Evolutionary conservation across 2,113 vertebrate species (phyloP), one percentile per base, ranked within the genome.

Genomic region (Atrichornis clamosus): DNA sequence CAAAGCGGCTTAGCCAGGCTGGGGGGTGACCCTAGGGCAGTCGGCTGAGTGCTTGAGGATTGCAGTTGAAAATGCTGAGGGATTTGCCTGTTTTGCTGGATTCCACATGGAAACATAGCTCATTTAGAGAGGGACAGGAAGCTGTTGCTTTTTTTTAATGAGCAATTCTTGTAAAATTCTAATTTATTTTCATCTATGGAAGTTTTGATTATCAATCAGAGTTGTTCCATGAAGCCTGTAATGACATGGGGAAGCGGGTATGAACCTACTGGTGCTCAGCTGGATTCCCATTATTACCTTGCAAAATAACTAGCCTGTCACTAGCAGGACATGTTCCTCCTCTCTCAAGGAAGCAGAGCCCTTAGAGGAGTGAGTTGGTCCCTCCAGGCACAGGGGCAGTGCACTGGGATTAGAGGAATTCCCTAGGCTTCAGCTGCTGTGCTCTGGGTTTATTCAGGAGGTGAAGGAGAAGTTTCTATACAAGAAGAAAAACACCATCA

Each of bases 101-200:
- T 35, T 46, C n/a, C 42, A 67, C 10, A 4, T 74, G 84, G 75
- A 93, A 95, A 55, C 47, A 73, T 9, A 52, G 73, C 46, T 95
- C 41, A 28, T 70, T 92, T 52, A 55, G 73, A 81, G 41, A 69
- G 46, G 63, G 52, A 23, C 35, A 53, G 75, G 79, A 83, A 83
- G 67, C 63, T 37, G 23, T 26, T 96, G 76, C 69, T 95, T 88
- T 69, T 49, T 93, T 65, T 95, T 95, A 85, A 79, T 7, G 64
- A 97, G 63, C 39, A 88, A 30, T 77, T 53, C 75, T 89, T n/a
- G 52, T 95, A 86, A 96, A 97, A 90, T 81, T 87, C 53, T 84
- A 79, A 96, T 97, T 97, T 95, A 79, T 91, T 87, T 41, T 4
- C 60, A 39, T 77, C 76, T 89, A 28, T 81, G 81, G 55, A 39